A percentile compares a stretch with the other conserved stretches of the same genome.
These are phyloP conservation scores for Poeciliopsis prolifica DNA, from an alignment of 2,113 vertebrate species.

Conservation along the genomic window DNA sequence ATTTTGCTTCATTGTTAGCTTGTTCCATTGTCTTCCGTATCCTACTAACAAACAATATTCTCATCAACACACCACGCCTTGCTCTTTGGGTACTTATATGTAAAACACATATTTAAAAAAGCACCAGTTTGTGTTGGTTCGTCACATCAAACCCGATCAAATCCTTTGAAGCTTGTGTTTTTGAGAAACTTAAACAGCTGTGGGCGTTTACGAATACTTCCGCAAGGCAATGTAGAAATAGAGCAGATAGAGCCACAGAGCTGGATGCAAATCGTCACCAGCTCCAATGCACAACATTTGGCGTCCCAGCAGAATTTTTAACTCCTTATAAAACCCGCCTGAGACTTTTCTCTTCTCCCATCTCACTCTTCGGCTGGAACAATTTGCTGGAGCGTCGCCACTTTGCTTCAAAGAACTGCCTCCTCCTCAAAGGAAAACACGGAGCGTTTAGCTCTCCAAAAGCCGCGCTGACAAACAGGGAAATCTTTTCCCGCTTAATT, in stretches of 20 bases:
- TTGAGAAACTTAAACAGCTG: too few relatives aligned
- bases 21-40: background rate
- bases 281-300: background rate
- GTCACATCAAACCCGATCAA: too few relatives aligned
- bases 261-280: background rate
- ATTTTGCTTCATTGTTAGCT: background rate
- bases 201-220: too few relatives aligned
- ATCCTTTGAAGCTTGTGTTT: too few relatives aligned
- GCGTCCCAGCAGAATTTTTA: background rate
- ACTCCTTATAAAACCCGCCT: background rate
- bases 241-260: background rate
- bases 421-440: constrained; percentile 19
- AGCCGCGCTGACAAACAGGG: constrained; percentile 36
- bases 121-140: too few relatives aligned
- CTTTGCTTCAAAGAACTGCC: constrained; percentile 31
- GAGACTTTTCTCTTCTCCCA: constrained; percentile 3
- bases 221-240: background rate
- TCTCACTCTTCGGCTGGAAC: constrained; percentile 13
- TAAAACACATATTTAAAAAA: background rate
- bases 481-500: constrained; percentile 25
- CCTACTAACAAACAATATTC: background rate
- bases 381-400: constrained; percentile 10
- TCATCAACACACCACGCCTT: background rate
- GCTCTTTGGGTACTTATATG: background rate
- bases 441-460: constrained; percentile 11